Base-by-base conservation (phyloP, 2,888 invertebrate species). In the Chironomus tentans region DNA sequence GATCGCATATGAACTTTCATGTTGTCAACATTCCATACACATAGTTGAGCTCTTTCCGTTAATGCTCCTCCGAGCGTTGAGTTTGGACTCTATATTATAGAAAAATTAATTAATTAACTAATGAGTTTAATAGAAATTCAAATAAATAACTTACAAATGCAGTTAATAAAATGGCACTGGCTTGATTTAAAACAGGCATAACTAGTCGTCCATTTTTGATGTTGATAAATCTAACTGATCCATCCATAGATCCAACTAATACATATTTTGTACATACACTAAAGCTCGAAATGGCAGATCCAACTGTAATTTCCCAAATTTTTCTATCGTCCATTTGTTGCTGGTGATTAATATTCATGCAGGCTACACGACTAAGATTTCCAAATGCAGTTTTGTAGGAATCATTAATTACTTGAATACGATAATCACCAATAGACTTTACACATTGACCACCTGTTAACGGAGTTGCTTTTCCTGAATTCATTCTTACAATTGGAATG, bases 241-340 rank as follows among this genome's bases (percentile, higher is more conserved):
- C 83, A 77, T 84, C 84, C 46, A 83, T 78, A 68, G 83, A 82
- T 77, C 84, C 83, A 6, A 84, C 78, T 77, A 84, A 80, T 3
- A 81, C 82, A 78, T 82, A 83, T 78, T 83, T 84, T 4, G 79
- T 76, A 68, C 83, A 83, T 70, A 84, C 79, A 79, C 82, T 81
- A 48, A 83, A 83, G 79, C 82, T 83, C 2, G 81, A 80, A 69
- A 84, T 79, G 2, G 84, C 82, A 2, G 84, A 84, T 0, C 89
- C 90, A 79, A 91, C 84, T 80, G 88, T 90, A 4, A 89, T 88
- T 79, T 91, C 90, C 92, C 91, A 92, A 0, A 88, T 85, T 2
- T 88, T 88, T 77, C 89, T 88, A 76, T 86, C 86, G n/a, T 86
- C 86, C 0, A 85, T 85, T 50, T 69, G 76, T 24, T 50, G 69